These are phyloP conservation scores for Aphelenchoides besseyi DNA, from an alignment of 1,140 invertebrate genomes.

Conservation along the genomic window DNA sequence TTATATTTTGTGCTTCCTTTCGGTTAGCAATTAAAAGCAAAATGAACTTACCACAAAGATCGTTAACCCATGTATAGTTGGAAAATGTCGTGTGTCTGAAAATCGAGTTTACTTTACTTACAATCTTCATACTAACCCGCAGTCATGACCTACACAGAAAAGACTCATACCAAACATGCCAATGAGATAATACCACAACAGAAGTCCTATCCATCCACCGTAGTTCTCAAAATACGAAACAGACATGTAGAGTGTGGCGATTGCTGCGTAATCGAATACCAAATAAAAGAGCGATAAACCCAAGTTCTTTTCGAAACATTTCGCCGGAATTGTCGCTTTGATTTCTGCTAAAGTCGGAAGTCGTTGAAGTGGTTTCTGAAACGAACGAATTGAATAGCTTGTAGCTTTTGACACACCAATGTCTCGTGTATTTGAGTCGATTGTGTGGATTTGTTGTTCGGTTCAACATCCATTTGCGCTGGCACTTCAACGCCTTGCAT, in stretches of 20 bases:
- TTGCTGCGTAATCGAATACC: slow-evolving; percentile 55
- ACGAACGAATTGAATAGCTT: background rate
- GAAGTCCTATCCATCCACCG: slow-evolving; percentile 39
- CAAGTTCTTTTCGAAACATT: slow-evolving; percentile 54
- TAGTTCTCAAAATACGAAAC: slow-evolving; percentile 46
- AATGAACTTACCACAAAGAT: slow-evolving; percentile 53
- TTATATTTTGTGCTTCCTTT: no score
- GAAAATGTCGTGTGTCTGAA: slow-evolving; percentile 64
- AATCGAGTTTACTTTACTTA: slow-evolving; percentile 34
- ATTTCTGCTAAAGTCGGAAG: slow-evolving; percentile 37
- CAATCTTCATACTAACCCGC: slow-evolving; percentile 49
- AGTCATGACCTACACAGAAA: slow-evolving; percentile 64
- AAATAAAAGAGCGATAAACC: slow-evolving; percentile 62
- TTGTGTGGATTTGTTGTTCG: no score
- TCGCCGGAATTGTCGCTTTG: slow-evolving; percentile 52
- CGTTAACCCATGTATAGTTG: slow-evolving; percentile 56
- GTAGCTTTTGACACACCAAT: no score
- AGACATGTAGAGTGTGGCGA: slow-evolving; percentile 50
- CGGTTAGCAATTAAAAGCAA: no score
- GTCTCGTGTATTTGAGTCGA: no score
- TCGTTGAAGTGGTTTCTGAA: background rate
- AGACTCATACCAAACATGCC: slow-evolving; percentile 62
- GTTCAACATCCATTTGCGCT: no score
- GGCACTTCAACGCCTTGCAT: background rate
- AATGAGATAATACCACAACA: slow-evolving; percentile 42